phyloP scores from a whole-genome alignment of 2,797 vertebrate species.

The Sphaeramia orbicularis region DNA sequence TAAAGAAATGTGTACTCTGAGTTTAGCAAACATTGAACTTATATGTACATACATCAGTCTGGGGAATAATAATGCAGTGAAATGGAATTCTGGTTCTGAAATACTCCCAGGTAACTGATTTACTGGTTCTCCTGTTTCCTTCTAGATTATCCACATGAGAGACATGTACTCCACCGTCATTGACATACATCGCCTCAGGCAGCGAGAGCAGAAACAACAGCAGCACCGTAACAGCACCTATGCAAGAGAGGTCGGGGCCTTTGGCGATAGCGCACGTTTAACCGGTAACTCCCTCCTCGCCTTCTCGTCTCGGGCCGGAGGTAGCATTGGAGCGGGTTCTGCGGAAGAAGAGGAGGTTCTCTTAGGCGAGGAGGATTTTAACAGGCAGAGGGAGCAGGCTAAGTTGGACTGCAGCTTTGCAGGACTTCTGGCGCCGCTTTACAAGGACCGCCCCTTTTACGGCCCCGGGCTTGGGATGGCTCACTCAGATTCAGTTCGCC shows the following conservation, averaged over 20 bases:
- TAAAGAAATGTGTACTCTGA: conserved; percentile 92
- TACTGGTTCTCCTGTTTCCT: not conserved
- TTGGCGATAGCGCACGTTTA: conserved; percentile 83
- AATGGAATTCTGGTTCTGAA: too few relatives aligned
- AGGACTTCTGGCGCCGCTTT: conserved; percentile 88
- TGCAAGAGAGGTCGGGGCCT: conserved; percentile 56
- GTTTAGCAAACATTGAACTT: not conserved
- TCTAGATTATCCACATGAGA: conserved; percentile 95
- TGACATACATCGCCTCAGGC: conserved; percentile 93
- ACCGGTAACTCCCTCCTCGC: conserved; percentile 88
- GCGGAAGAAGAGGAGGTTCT: conserved; percentile 84
- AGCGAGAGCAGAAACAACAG: conserved; percentile 90
- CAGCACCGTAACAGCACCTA: conserved; percentile 78
- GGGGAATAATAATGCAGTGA: too few relatives aligned
- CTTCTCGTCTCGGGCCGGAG: conserved; percentile 82
- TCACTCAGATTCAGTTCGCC: conserved; percentile 71
- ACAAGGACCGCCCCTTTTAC: conserved; percentile 81
- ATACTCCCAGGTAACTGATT: too few relatives aligned
- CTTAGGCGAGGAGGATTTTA: conserved; percentile 83
- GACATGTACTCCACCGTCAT: conserved; percentile 99
- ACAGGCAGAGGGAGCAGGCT: conserved; percentile 44
- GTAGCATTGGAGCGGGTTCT: conserved; percentile 61
- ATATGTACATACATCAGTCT: too few relatives aligned
- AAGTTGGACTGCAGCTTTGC: conserved; percentile 73
- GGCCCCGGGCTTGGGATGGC: conserved; percentile 77